phyloP scores from a whole-genome alignment of 2,888 invertebrate genomes.

The Callinectes sapidus region DNA sequence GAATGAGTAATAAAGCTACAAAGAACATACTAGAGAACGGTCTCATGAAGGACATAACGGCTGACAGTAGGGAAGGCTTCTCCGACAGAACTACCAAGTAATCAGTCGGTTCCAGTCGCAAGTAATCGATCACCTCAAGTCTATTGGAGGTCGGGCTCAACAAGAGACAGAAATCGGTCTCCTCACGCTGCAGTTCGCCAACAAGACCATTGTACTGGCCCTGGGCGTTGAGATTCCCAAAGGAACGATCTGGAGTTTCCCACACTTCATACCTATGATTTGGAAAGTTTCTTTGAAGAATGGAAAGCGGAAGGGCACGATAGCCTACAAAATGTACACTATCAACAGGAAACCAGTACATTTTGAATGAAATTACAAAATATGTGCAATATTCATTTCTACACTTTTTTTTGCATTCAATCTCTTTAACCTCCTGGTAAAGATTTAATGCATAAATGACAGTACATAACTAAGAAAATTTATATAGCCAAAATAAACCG shows the following conservation, averaged over 20 bases:
- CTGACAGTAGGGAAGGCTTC: slow-evolving; percentile 40
- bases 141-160: not conserved
- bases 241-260: not conserved
- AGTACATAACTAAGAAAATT: not conserved
- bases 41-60: slow-evolving; percentile 15
- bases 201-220: slow-evolving; percentile 39
- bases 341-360: not conserved
- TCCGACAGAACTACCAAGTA: not conserved
- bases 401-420: too few relatives aligned
- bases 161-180: slow-evolving; percentile 49
- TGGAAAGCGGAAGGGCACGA: not conserved
- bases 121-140: slow-evolving; percentile 30
- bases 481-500: not conserved
- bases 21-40: slow-evolving; percentile 44
- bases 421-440: too few relatives aligned
- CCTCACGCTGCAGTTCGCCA: slow-evolving; percentile 45
- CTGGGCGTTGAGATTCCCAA: not conserved
- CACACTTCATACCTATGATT: not conserved
- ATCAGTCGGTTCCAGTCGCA: slow-evolving; percentile 8
- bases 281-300: not conserved
- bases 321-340: not conserved
- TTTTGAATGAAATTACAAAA: too few relatives aligned
- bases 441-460: too few relatives aligned
- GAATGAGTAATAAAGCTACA: not conserved
- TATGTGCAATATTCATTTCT: too few relatives aligned